Conservation (phyloP, 1,140 invertebrate genomes). For the Tetragnatha versicolor region DNA sequence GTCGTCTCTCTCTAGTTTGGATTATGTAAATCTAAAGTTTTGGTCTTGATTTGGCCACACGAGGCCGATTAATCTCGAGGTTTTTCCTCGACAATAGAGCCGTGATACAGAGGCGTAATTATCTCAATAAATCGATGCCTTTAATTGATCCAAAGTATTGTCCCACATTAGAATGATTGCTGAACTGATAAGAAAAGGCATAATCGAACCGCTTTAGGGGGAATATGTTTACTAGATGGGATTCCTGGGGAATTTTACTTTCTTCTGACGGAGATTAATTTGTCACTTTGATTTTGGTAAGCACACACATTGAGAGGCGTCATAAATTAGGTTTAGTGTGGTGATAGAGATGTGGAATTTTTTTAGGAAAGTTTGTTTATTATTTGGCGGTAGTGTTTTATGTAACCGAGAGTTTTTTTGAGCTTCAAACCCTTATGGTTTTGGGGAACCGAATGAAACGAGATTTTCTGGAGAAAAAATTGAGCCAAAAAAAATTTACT, state of each 20-base stretch:
- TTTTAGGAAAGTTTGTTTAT: neutral
- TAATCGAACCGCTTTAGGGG: neutral
- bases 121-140: constrained; percentile 43
- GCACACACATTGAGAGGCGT: neutral
- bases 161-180: constrained; percentile 21
- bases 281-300: neutral
- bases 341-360: neutral
- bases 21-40: too few species aligned
- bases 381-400: too few species aligned
- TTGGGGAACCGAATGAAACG: too few species aligned
- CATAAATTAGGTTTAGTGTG: neutral
- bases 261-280: neutral
- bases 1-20: too few species aligned
- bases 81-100: constrained; percentile 20
- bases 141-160: constrained; percentile 47
- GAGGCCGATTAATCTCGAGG: too few species aligned
- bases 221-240: neutral
- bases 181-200: constrained; percentile 14
- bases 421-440: too few species aligned
- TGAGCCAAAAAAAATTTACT: too few species aligned
- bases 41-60: too few species aligned
- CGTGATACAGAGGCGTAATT: constrained; percentile 37
- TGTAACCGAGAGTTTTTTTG: too few species aligned
- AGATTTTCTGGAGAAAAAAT: too few species aligned
- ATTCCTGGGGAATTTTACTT: neutral